A percentile compares a stretch with the other conserved stretches of the same genome.
Conservation (phyloP, 2,113 vertebrate species). For the Sinocyclocheilus rhinocerous region DNA sequence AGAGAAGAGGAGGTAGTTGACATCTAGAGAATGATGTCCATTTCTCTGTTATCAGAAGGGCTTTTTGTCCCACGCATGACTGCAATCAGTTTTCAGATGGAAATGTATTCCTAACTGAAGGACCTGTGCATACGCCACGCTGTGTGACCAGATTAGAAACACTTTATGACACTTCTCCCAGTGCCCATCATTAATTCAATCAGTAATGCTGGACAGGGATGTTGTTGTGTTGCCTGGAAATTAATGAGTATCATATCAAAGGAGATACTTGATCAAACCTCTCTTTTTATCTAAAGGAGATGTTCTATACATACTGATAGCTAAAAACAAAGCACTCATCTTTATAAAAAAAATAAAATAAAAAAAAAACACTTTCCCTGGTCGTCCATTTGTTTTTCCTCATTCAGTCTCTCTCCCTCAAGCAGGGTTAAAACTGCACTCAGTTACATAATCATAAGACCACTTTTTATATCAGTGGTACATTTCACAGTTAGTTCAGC, state of each 20-base stretch:
- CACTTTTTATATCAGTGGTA: neutral
- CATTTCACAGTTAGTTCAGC: neutral
- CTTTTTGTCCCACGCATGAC: neutral
- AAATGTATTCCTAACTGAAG: neutral
- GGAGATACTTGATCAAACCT: neutral
- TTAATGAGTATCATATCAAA: neutral
- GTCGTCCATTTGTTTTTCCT: neutral
- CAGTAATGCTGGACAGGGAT: neutral
- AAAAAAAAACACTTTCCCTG: too few relatives aligned
- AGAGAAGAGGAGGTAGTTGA: neutral
- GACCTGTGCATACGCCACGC: neutral
- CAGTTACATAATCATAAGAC: neutral
- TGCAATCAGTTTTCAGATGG: conserved; percentile 13
- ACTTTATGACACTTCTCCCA: neutral
- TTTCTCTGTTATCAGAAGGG: neutral
- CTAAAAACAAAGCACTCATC: conserved; percentile 2
- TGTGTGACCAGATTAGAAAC: conserved; percentile 15
- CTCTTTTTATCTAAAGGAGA: neutral
- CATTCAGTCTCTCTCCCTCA: neutral
- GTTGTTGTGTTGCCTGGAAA: neutral
- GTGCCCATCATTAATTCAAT: neutral
- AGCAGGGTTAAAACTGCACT: neutral
- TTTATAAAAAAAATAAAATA: neutral
- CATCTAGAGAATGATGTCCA: neutral
- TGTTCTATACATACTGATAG: neutral